These are phyloP conservation scores for Spea hammondii DNA, from an alignment of 2,797 vertebrate genomes.

Conservation along the genomic window DNA sequence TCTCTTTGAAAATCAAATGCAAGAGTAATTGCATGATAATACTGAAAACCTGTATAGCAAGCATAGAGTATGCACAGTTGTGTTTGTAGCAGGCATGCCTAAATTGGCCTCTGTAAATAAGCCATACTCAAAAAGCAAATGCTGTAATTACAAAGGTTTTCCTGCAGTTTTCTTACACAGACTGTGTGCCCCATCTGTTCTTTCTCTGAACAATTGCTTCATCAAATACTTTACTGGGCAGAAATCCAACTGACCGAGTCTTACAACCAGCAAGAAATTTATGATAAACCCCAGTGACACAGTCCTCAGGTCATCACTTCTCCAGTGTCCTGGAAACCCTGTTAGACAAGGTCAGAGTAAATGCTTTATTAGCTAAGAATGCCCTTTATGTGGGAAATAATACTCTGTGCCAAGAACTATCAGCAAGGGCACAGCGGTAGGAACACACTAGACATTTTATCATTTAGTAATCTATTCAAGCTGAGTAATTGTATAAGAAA, in stretches of 20 bases:
- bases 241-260: conserved; percentile 45
- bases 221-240: conserved; percentile 54
- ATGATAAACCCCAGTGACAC: conserved; percentile 48
- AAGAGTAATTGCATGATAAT: neutral
- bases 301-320: conserved; percentile 50
- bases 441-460: conserved; percentile 41
- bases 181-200: conserved; percentile 48
- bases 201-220: conserved; percentile 49
- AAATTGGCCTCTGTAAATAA: conserved; percentile 39
- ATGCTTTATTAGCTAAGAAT: conserved; percentile 48
- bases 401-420: conserved; percentile 46
- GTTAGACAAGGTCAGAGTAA: conserved; percentile 51
- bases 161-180: conserved; percentile 43
- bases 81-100: conserved; percentile 27
- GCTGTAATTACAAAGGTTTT: conserved; percentile 51
- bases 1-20: neutral
- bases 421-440: conserved; percentile 46
- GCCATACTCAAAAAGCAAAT: conserved; percentile 25
- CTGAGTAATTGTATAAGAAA: conserved; percentile 36
- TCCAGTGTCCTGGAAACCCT: conserved; percentile 50
- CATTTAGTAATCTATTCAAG: conserved; percentile 47
- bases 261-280: conserved; percentile 48
- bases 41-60: neutral
- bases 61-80: conserved; percentile 14
- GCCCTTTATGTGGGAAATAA: conserved; percentile 48